Evolutionary conservation across 2,797 vertebrate genomes (phyloP).

Genomic region (Enteromius argenteus): DNA sequence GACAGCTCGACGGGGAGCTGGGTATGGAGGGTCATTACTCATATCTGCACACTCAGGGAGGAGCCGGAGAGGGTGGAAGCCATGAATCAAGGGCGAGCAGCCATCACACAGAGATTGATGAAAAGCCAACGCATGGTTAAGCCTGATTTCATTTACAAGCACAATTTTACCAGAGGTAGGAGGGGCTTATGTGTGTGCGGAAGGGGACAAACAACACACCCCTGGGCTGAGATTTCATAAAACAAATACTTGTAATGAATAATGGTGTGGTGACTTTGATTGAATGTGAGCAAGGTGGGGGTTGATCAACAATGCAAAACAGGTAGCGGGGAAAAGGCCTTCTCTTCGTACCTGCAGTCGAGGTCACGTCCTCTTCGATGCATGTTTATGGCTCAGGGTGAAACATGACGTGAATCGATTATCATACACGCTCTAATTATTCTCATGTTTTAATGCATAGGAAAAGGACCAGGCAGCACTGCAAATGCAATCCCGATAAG

Average conservation of each 20-base stretch:
- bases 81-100: conserved; percentile 74
- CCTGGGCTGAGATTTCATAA: conserved; percentile 65
- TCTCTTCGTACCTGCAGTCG: conserved; percentile 49
- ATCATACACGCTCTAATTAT: conserved; percentile 58
- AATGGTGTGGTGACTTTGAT: conserved; percentile 66
- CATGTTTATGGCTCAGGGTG: conserved; percentile 59
- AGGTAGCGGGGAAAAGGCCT: conserved; percentile 46
- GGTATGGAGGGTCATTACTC: conserved; percentile 67
- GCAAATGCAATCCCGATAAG: conserved; percentile 60
- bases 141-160: conserved; percentile 70
- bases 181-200: conserved; percentile 48
- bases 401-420: conserved; percentile 64
- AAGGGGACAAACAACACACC: conserved; percentile 64
- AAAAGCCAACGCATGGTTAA: conserved; percentile 74
- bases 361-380: conserved; percentile 60
- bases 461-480: conserved; percentile 38
- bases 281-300: conserved; percentile 57
- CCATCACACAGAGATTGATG: conserved; percentile 73
- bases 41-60: conserved; percentile 67
- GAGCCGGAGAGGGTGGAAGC: conserved; percentile 69
- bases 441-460: conserved; percentile 53
- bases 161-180: conserved; percentile 63
- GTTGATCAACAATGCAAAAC: conserved; percentile 67
- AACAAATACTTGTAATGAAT: conserved; percentile 70
- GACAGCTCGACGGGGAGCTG: conserved; percentile 57